Evolutionary conservation across 2,888 invertebrate genomes (phyloP), one percentile per base, ranked within the genome.

Genomic region (Microplitis manilae): DNA sequence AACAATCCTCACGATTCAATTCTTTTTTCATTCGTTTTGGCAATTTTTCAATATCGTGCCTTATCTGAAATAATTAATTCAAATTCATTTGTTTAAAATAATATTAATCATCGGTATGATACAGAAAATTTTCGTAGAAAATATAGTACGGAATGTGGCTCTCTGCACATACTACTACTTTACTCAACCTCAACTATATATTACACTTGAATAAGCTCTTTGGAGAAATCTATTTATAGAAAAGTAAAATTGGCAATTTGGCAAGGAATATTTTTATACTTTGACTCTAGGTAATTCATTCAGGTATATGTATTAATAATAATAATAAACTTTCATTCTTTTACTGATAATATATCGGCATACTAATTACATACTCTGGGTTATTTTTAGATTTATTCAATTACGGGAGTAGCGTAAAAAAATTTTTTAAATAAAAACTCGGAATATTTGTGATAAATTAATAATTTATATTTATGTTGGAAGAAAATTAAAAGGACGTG

Each of bases 1-100:
- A 76, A 74, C 87, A 88, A 67, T 90, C 90, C 68, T 90, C 89
- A 72, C 86, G 87, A 60, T 85, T 86, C 62, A 87, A 82, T 75
- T 90, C 90, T 81, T 88, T 90, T 80, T 88, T 89, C 79, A 86
- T 81, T 80, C 88, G 85, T 82, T 90, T 90, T 41, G 84, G 80
- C 80, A 88, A 81, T 80, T 84, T 88, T 41, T 90, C 90, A 65
- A 87, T 78, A 41, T 90, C 90, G 71, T 86, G 86, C 79, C 87
- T 86, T 70, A 88, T 83, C 88, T 89, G 81, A 68, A 84, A 85
- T 39, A 68, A 74, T 68, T 68, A 73, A 40, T 50, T 40, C 38
- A 2, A n/a, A 68, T 68, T 68, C 13, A 1, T 68, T 65, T 65
- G 6, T 13, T 50, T 13, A 50, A 50, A 50, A 13, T 50, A 50